A percentile compares a stretch with the other conserved stretches of the same genome.
Conservation (phyloP, 2,888 invertebrate species). For the Drosophila bunnanda region DNA sequence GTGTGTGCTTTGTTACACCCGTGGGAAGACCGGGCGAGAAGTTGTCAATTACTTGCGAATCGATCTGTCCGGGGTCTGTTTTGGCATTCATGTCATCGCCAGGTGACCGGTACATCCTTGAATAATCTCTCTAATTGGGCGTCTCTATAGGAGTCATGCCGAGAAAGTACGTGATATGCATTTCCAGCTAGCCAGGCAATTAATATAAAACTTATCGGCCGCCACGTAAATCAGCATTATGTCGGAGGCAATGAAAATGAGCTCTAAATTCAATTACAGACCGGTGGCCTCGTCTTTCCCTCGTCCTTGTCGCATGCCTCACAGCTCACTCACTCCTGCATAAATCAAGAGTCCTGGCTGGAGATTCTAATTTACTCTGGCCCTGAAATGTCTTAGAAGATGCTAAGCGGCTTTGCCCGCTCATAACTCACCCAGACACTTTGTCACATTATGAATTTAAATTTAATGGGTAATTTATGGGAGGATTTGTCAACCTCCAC, state of each 20-base stretch:
- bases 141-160: slow-evolving; percentile 54
- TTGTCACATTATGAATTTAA: slow-evolving; percentile 74
- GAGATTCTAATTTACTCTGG: slow-evolving; percentile 65
- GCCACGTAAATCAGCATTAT: slow-evolving; percentile 76
- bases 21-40: slow-evolving; percentile 68
- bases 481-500: slow-evolving; percentile 55
- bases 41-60: slow-evolving; percentile 54
- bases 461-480: slow-evolving; percentile 76
- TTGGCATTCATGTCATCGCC: slow-evolving; percentile 76
- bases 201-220: slow-evolving; percentile 66
- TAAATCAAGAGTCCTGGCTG: slow-evolving; percentile 60
- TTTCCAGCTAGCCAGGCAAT: slow-evolving; percentile 57
- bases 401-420: slow-evolving; percentile 71
- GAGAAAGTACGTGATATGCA: slow-evolving; percentile 70
- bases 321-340: slow-evolving; percentile 23
- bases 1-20: slow-evolving; percentile 67
- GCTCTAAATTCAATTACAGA: slow-evolving; percentile 75
- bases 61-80: slow-evolving; percentile 42
- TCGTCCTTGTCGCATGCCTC: slow-evolving; percentile 16
- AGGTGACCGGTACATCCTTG: slow-evolving; percentile 50
- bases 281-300: slow-evolving; percentile 34
- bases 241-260: slow-evolving; percentile 70
- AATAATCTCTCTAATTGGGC: slow-evolving; percentile 81
- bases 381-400: slow-evolving; percentile 64
- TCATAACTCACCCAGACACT: slow-evolving; percentile 70